Evolutionary conservation across 53 echinoderm and acorn worm genomes (phyloP), one percentile per base, ranked within the genome.

Genomic region (Actinopyga echinites): DNA sequence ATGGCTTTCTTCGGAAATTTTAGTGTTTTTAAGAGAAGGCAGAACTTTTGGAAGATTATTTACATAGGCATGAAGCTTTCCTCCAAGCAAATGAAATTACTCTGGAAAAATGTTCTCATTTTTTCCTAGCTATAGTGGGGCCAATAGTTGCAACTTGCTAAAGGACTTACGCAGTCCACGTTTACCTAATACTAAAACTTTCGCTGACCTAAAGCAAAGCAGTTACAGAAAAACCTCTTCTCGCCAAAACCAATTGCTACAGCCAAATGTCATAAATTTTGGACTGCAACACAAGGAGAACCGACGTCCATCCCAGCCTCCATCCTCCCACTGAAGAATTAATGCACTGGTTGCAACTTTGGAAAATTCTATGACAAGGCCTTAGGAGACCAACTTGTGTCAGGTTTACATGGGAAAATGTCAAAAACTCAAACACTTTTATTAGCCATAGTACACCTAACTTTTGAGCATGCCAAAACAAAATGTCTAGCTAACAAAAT

Each of bases 341-440:
- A 89, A 38, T 45, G 89, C 23, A 62, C 74, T 31, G 23, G 62
- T 1, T 93, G 87, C 32, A 58, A 83, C 7, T 93, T 93, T 65
- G 82, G 85, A 1, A 52, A 40, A 4, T 86, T 83, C 32, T 69
- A 89, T 30, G 29, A 75, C 25, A 82, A 90, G 8, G 93, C 84
- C 15, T 61, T 87, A 11, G 34, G 90, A 15, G 87, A 90, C 56
- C 42, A 88, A 23, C 79, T 90, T 6, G 85, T 87, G 0, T 77
- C 75, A 10, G 62, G 77, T 28, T 61, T 85, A 29, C 69, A 69
- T 38, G 33, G 35, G 0, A 36, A 38, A 17, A 35, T 69, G 13
- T 56, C 43, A 2, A 44, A 65, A n/a, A 85, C 63, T 13, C 77
- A 77, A 21, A 26, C 75, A 29, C 64, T 75, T 8, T 63, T 85